Conservation (phyloP, 2,888 invertebrate species). For the Pseudanteris insignis region DNA sequence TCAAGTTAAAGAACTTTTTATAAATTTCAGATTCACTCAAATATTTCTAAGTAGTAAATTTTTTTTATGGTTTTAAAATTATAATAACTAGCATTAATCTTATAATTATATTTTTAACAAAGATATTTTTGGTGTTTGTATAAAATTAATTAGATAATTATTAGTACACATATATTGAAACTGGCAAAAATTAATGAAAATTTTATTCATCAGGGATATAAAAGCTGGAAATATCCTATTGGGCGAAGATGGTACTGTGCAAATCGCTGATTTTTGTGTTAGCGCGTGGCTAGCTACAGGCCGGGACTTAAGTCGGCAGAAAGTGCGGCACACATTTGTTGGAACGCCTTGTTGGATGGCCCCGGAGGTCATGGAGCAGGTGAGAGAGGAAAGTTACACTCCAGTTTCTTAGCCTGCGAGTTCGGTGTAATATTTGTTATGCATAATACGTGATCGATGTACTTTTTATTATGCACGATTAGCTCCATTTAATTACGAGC, state of each 20-base stretch:
- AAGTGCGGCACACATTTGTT: slow-evolving; percentile 96
- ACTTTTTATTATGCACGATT: slow-evolving; percentile 34
- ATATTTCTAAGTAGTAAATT: too few relatives aligned
- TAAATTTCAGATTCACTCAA: too few relatives aligned
- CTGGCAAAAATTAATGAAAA: too few relatives aligned
- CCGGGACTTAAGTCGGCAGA: slow-evolving; percentile 90
- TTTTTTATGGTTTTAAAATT: too few relatives aligned
- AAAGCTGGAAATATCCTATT: slow-evolving; percentile 98
- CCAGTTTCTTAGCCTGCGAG: slow-evolving; percentile 64
- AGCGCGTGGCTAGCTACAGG: slow-evolving; percentile 97
- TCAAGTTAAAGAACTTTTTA: too few relatives aligned
- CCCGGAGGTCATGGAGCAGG: slow-evolving; percentile 99
- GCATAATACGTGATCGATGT: slow-evolving; percentile 30
- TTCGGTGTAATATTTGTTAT: slow-evolving; percentile 50
- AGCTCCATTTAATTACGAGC: neutral
- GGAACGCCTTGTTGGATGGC: slow-evolving; percentile 99
- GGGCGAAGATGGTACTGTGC: slow-evolving; percentile 95
- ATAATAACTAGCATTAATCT: too few relatives aligned
- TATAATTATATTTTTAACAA: too few relatives aligned
- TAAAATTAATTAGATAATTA: too few relatives aligned
- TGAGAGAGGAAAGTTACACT: slow-evolving; percentile 68
- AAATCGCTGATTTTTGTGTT: slow-evolving; percentile 99
- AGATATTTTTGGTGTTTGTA: too few relatives aligned
- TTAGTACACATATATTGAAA: too few relatives aligned
- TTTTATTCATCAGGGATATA: slow-evolving; percentile 76